Base-by-base conservation (phyloP, 2,888 invertebrate genomes). In the Melanostoma mellinum region DNA sequence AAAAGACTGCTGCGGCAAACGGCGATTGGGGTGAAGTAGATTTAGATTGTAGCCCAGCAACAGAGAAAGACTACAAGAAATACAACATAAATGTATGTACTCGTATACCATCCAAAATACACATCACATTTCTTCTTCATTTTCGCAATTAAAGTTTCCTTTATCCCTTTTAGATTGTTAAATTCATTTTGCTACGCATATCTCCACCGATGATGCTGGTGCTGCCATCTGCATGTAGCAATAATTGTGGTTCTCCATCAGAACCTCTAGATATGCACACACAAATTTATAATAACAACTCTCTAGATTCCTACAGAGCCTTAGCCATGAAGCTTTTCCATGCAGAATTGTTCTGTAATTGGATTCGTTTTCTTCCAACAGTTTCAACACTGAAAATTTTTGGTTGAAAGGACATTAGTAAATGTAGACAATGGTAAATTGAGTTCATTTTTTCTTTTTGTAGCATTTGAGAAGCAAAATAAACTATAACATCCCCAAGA, bases 111-210 rank as follows among this genome's bases (percentile, higher is more conserved):
- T 67, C 58, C 60, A 36, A 84, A 65, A 74, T 71, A 79, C 71
- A 79, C 69, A 74, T 79, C 69, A 68, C 61, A 10, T 50, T 48
- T 58, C 53, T 77, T 58, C 63, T 61, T 69, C 53, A 35, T 78
- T 78, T 71, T 71, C 46, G 69, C 74, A 79, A 84, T 84, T 84
- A 67, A 84, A 84, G 74, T 84, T 84, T 84, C 48, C 74, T 71
- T 75, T 67, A 65, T 69, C 69, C 74, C 65, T 77, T 68, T 61
- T 65, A 65, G 58, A 79, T 71, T 74, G 60, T 60, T 74, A 60
- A 84, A 79, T 75, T 71, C 50, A 60, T 79, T 79, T 71, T 65
- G 74, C 55, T 71, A 69, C 65, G 35, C 6, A 77, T 53, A 63
- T 40, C 35, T 30, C 6, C 33, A 2, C 6, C 6, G 6, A 32